Percentiles rank a stretch among this genome's conserved stretches.
Evolutionary conservation across 2,888 invertebrate genomes (phyloP).

Genomic region (Tinea trinotella): DNA sequence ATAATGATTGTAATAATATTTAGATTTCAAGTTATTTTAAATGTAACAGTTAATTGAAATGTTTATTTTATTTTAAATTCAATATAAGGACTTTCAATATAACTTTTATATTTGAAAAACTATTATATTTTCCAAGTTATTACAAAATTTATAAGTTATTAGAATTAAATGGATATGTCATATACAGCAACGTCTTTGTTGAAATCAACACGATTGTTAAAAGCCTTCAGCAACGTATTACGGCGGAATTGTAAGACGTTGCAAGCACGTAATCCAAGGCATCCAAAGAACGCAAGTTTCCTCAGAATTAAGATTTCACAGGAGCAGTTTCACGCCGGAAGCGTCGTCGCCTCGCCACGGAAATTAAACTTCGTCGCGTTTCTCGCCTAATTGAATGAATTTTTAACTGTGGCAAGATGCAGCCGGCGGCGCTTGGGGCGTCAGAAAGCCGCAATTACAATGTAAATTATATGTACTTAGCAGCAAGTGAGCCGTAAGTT

Average conservation of each 20-base stretch:
- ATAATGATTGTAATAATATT: neutral
- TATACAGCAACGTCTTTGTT: slow-evolving; percentile 7
- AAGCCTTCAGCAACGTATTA: neutral
- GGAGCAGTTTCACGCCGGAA: slow-evolving; percentile 46
- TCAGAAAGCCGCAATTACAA: slow-evolving; percentile 62
- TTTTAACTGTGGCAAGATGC: slow-evolving; percentile 65
- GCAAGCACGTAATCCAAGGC: slow-evolving; percentile 20
- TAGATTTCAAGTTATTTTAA: too few species aligned
- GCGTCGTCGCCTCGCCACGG: slow-evolving; percentile 36
- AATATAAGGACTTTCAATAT: neutral
- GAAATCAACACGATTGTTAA: slow-evolving; percentile 5
- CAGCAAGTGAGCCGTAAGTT: slow-evolving; percentile 38
- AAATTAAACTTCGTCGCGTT: slow-evolving; percentile 60
- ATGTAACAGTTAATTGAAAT: neutral
- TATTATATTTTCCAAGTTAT: neutral
- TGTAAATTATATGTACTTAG: slow-evolving; percentile 65
- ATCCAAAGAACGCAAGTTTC: slow-evolving; percentile 33
- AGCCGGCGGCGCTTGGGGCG: slow-evolving; percentile 45
- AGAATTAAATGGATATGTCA: neutral
- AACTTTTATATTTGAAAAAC: neutral
- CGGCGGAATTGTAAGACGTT: slow-evolving; percentile 9
- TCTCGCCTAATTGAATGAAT: slow-evolving; percentile 64
- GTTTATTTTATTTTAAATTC: too few species aligned
- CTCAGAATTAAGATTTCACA: slow-evolving; percentile 48
- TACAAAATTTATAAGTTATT: neutral